phyloP scores from a whole-genome alignment of 2,113 vertebrate species.

The Phylloscopus whistleri region DNA sequence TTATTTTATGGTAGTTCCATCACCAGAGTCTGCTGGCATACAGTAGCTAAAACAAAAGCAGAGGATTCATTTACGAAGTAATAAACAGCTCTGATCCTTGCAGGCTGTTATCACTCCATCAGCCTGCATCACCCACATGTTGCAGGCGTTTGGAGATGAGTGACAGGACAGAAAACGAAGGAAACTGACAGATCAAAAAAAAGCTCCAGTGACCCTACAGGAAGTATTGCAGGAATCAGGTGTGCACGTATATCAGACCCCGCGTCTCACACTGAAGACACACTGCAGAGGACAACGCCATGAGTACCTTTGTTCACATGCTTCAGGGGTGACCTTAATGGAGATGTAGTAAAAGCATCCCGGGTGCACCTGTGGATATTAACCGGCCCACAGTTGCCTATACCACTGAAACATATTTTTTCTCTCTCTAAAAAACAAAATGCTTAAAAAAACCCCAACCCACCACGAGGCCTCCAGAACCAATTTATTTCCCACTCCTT shows the following conservation, averaged over 20 bases:
- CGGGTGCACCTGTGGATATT: background rate
- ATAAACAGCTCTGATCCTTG: background rate
- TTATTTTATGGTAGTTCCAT: background rate
- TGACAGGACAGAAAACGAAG: background rate
- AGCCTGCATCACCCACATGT: background rate
- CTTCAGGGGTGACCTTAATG: background rate
- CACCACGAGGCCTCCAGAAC: background rate
- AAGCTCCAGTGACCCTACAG: background rate
- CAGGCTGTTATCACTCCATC: background rate
- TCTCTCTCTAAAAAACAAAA: background rate
- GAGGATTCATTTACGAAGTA: background rate
- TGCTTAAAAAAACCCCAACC: background rate
- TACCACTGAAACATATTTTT: background rate
- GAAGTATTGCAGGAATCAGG: background rate
- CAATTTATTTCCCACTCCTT: constrained; percentile 18
- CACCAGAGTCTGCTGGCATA: background rate
- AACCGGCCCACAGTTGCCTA: background rate
- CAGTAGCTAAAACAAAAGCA: background rate
- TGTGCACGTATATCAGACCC: background rate
- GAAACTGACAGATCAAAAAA: background rate
- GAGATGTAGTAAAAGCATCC: background rate
- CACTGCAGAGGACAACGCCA: background rate
- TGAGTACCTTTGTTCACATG: background rate
- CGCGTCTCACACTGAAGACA: background rate
- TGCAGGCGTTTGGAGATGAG: background rate